phyloP scores from a whole-genome alignment of 2,113 vertebrate species.

The Labrus mixtus region DNA sequence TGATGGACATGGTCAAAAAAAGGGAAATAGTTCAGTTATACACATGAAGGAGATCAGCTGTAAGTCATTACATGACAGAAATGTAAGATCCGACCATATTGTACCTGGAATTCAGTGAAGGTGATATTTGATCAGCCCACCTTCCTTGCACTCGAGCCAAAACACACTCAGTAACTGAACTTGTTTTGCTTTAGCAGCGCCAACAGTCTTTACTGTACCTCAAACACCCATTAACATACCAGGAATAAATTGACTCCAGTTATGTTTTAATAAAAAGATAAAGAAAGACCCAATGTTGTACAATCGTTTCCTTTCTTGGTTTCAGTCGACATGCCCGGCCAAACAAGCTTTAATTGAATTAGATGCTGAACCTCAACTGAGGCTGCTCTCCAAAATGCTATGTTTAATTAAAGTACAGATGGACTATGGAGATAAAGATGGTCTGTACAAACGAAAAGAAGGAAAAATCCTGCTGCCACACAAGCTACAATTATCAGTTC shows the following conservation, averaged over 20 bases:
- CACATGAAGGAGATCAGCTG: conserved; percentile 41
- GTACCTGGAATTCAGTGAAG: conserved; percentile 44
- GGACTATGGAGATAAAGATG: conserved; percentile 13
- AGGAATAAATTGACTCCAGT: conserved; percentile 36
- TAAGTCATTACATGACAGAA: conserved; percentile 55
- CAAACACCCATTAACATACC: conserved; percentile 55
- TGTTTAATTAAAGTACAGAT: conserved; percentile 54
- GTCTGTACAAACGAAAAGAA: background rate
- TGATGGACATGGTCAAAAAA: conserved; percentile 15
- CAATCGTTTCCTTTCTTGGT: conserved; percentile 29
- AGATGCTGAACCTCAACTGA: conserved; percentile 30
- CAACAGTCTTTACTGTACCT: conserved; percentile 26
- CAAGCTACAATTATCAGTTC: background rate
- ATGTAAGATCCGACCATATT: conserved; percentile 45
- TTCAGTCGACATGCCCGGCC: conserved; percentile 17
- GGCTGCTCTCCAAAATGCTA: conserved; percentile 25
- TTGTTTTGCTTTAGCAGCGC: conserved; percentile 46
- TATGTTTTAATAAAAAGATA: conserved; percentile 51
- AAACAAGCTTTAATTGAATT: conserved; percentile 53
- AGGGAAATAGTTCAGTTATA: conserved; percentile 20
- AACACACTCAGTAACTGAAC: conserved; percentile 32
- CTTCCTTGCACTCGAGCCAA: conserved; percentile 37
- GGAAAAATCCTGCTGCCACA: background rate
- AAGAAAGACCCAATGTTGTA: conserved; percentile 17
- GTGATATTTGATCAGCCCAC: conserved; percentile 44